Percentiles rank a stretch among this genome's conserved stretches.
Evolutionary conservation across 2,113 vertebrate species (phyloP).

Genomic region (Peromyscus californicus): DNA sequence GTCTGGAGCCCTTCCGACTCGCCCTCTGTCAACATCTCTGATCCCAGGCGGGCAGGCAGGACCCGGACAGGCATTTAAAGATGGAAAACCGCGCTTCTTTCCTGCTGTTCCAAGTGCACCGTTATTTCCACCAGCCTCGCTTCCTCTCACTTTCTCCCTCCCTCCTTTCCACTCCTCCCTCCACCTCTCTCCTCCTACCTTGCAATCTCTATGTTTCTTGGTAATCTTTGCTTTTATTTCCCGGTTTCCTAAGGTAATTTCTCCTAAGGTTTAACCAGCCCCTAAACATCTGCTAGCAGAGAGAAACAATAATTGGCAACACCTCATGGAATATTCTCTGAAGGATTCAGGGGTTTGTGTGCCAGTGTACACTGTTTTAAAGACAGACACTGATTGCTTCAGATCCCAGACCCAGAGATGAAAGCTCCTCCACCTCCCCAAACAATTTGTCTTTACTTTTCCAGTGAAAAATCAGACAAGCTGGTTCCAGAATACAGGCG

Average conservation of each 20-base stretch:
- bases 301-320: constrained; percentile 52
- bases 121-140: constrained; percentile 71
- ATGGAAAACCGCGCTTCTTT: constrained; percentile 73
- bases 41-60: constrained; percentile 57
- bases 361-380: neutral
- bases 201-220: constrained; percentile 66
- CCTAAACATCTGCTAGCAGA: constrained; percentile 60
- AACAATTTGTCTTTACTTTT: constrained; percentile 11
- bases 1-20: constrained; percentile 93
- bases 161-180: constrained; percentile 47
- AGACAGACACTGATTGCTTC: constrained; percentile 51
- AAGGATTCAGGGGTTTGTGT: neutral
- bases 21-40: constrained; percentile 87
- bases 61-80: constrained; percentile 68
- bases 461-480: neutral
- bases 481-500: neutral
- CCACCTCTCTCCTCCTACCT: constrained; percentile 64
- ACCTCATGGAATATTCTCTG: neutral
- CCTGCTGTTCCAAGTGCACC: constrained; percentile 68
- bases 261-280: constrained; percentile 57
- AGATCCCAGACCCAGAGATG: neutral
- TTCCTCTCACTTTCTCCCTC: constrained; percentile 69
- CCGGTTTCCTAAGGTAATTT: constrained; percentile 58
- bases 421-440: neutral
- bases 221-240: constrained; percentile 73